Conservation (phyloP, 2,113 vertebrate species). For the Dipodomys merriami region DNA sequence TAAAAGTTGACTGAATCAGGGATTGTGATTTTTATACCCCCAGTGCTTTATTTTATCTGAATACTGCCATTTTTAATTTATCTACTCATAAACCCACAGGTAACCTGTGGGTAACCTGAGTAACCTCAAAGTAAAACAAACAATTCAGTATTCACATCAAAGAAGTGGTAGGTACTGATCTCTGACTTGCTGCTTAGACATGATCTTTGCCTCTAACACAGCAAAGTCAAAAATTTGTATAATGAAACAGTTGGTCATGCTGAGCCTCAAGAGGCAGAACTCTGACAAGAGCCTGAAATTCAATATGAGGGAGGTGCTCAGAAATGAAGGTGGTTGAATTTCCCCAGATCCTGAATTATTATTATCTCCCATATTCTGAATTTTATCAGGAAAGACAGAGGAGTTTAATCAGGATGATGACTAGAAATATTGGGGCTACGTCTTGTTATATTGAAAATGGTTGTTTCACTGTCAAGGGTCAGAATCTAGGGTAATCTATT, state of each 20-base stretch:
- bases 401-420: not conserved
- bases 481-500: not conserved
- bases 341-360: not conserved
- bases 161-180: not conserved
- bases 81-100: conserved; percentile 8
- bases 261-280: conserved; percentile 18
- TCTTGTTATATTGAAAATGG: not conserved
- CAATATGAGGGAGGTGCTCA: not conserved
- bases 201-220: conserved; percentile 36
- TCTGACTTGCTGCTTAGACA: not conserved
- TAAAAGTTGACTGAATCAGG: not conserved
- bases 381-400: not conserved
- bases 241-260: conserved; percentile 25
- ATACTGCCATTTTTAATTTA: not conserved
- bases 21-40: not conserved
- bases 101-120: conserved; percentile 42
- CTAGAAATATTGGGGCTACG: not conserved
- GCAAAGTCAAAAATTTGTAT: not conserved
- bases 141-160: conserved; percentile 46
- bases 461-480: not conserved
- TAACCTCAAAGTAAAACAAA: conserved; percentile 35
- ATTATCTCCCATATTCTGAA: not conserved
- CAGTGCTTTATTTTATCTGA: not conserved
- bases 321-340: not conserved
- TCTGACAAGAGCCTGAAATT: not conserved